phyloP scores from a whole-genome alignment of 1,140 invertebrate genomes.

The Papilio dardanus region DNA sequence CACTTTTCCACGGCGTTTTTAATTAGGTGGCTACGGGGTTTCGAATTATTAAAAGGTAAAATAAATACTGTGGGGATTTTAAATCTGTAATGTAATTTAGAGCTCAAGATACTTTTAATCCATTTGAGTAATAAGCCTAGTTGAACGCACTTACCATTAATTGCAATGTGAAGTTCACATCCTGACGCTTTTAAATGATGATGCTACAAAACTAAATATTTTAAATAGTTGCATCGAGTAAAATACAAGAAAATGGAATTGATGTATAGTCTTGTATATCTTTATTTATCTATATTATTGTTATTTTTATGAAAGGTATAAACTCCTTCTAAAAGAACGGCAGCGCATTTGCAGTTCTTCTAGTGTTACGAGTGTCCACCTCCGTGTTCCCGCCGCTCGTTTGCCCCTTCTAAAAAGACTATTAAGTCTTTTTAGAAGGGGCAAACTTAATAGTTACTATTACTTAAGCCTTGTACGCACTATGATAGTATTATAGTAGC shows the following conservation, averaged over 20 bases:
- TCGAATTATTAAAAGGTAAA: slow-evolving; percentile 36
- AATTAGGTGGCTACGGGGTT: slow-evolving; percentile 34
- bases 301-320: too few relatives aligned
- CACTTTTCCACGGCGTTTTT: slow-evolving; percentile 36
- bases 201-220: neutral
- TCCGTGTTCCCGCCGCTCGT: too few relatives aligned
- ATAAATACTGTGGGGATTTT: slow-evolving; percentile 24
- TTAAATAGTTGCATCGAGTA: neutral
- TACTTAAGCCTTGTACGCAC: too few relatives aligned
- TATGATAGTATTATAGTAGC: too few relatives aligned
- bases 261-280: too few relatives aligned
- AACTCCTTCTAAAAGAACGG: too few relatives aligned
- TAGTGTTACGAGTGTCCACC: too few relatives aligned
- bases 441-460: too few relatives aligned
- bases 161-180: neutral
- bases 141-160: neutral
- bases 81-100: slow-evolving; percentile 22
- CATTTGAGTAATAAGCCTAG: neutral
- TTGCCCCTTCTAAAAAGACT: too few relatives aligned
- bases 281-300: too few relatives aligned
- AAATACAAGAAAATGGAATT: neutral
- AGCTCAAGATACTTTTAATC: slow-evolving; percentile 2
- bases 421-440: too few relatives aligned
- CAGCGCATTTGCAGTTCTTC: too few relatives aligned
- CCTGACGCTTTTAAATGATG: neutral